A percentile compares a stretch with the other conserved stretches of the same genome.
These are phyloP conservation scores for Scotopteryx bipunctaria DNA, from an alignment of 2,888 invertebrate genomes.

Conservation along the genomic window DNA sequence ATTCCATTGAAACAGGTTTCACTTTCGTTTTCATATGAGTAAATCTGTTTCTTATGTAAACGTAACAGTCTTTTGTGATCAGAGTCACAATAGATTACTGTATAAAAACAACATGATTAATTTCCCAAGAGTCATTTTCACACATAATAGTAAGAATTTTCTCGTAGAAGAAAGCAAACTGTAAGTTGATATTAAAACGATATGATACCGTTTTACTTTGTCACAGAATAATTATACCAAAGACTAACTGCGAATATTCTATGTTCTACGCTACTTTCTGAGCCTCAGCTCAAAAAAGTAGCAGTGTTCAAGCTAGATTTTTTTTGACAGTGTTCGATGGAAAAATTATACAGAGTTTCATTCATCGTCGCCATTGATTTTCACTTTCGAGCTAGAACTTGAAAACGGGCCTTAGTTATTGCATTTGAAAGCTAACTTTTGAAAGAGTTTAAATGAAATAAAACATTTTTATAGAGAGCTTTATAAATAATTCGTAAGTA, in stretches of 20 bases:
- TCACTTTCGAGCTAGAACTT: too few species aligned
- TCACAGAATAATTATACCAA: not conserved
- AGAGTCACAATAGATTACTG: constrained; percentile 10
- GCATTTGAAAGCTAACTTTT: too few species aligned
- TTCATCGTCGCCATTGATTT: too few species aligned
- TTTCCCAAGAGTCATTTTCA: constrained; percentile 13
- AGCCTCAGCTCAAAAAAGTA: too few species aligned
- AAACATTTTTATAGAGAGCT: not conserved
- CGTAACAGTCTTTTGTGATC: constrained; percentile 12
- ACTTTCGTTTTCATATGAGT: constrained; percentile 31
- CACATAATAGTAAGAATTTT: constrained; percentile 13
- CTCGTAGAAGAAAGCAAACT: constrained; percentile 11
- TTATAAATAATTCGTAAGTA: not conserved
- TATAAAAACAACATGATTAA: not conserved
- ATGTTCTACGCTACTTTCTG: too few species aligned
- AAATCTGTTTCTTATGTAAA: constrained; percentile 22
- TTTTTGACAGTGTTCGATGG: too few species aligned
- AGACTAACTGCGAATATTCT: not conserved
- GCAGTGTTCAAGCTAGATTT: too few species aligned
- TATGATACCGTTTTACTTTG: not conserved
- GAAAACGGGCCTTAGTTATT: too few species aligned
- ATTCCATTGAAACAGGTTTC: constrained; percentile 28
- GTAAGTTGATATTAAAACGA: not conserved
- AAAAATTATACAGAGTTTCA: too few species aligned
- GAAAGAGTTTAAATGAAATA: too few species aligned